These are phyloP conservation scores for Melanotaenia nigrans DNA, from an alignment of 2,797 vertebrate species.

Conservation along the genomic window DNA sequence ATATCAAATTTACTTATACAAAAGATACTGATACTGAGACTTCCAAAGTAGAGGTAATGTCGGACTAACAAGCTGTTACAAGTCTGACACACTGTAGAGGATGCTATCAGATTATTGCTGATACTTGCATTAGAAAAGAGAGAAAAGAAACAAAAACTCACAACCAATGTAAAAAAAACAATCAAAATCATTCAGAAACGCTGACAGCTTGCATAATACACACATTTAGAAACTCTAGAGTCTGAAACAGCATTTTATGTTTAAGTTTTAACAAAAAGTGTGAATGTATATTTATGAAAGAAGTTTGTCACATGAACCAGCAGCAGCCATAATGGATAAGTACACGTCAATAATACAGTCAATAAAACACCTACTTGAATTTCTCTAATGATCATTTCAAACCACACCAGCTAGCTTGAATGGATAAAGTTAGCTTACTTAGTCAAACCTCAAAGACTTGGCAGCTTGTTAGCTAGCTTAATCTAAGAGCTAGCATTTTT, in stretches of 20 bases:
- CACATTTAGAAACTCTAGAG: background rate
- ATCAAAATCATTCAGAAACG: too few species aligned
- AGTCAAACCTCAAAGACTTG: too few species aligned
- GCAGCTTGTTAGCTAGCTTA: background rate
- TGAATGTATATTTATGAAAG: background rate
- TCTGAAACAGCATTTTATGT: background rate
- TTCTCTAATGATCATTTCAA: background rate
- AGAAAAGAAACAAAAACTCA: background rate
- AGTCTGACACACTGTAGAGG: too few species aligned
- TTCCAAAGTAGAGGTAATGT: too few species aligned
- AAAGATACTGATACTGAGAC: too few species aligned
- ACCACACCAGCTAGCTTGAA: background rate
- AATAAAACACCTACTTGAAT: background rate
- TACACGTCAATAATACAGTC: background rate
- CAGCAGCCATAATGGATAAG: too few species aligned
- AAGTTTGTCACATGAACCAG: background rate
- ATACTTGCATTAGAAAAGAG: too few species aligned
- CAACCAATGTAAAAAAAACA: background rate
- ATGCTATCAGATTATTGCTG: too few species aligned
- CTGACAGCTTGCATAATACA: too few species aligned
- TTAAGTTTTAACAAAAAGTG: background rate
- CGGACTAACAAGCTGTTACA: too few species aligned
- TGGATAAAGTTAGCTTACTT: background rate
- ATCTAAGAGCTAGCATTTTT: background rate
- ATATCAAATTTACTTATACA: too few species aligned